Base-by-base conservation (phyloP, 1,140 invertebrate species). In the Caenorhabditis briggsae region DNA sequence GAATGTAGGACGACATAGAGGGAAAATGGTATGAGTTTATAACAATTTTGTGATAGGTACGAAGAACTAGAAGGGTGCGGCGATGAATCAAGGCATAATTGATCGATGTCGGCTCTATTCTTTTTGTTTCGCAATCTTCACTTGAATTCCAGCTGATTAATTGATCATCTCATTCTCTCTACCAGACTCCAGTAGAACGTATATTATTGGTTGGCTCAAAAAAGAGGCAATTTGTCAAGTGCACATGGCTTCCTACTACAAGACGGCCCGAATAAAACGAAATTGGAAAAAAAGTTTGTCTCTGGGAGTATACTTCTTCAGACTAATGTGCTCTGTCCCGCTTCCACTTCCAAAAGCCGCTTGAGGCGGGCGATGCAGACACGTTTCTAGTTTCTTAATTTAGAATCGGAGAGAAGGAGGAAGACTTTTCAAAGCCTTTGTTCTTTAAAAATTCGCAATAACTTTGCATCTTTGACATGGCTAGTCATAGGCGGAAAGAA, bases 251-350 rank as follows among this genome's bases (percentile, higher is more conserved):
- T 46, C 64, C 64, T 11, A 70, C 64, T 70, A 41, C 65, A n/a
- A 41, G 70, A 78, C 43, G 33, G 46, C 11, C 70, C 46, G 70
- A 78, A 78, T 78, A 46, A 78, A 78, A 78, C 70, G 43, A 78
- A 78, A 78, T 78, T 78, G 70, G n/a, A n/a, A 78, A 50, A 78
- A 78, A 46, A 78, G 70, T 50, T 78, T 50, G 70, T 78, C 70
- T 50, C 70, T 46, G 70, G 46, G 61, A 50, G 70, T 23, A 6
- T 50, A 46, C 23, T 78, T 70, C 64, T 70, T 70, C 18, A 18
- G 64, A 70, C 64, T 41, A 43, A 33, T 78, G 70, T 50, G 43
- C 70, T 48, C 70, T 20, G 46, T 50, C 70, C 33, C 33, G 1
- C 33, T 33, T 33, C 33, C 9, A 46, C 46, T 43, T 23, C 16